phyloP scores from a whole-genome alignment of 2,888 invertebrate species.

The Camptogramma bilineatum region DNA sequence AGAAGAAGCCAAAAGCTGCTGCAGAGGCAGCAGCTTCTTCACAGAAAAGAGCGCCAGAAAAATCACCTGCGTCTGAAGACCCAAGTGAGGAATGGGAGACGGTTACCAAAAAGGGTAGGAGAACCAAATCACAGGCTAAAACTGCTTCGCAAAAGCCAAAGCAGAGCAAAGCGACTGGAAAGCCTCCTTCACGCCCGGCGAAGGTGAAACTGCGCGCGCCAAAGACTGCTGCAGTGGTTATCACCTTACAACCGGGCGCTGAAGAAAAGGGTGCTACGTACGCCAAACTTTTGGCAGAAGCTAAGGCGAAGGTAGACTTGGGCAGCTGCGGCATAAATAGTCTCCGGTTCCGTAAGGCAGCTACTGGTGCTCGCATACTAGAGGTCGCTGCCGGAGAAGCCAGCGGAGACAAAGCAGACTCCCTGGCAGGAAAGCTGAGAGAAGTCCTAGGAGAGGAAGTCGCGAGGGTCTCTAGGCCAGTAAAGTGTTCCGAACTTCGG shows the following conservation, averaged over 20 bases:
- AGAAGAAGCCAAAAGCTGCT: too few species aligned
- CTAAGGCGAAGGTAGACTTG: background rate
- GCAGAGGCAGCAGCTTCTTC: too few species aligned
- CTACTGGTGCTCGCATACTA: background rate
- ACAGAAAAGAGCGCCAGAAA: too few species aligned
- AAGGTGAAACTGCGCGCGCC: background rate
- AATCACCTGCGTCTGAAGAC: too few species aligned
- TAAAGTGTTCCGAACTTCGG: constrained; percentile 30
- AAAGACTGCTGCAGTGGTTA: background rate
- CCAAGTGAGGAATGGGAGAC: too few species aligned
- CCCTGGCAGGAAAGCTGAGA: background rate
- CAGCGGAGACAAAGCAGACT: background rate
- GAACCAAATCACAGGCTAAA: background rate
- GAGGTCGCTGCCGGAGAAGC: background rate
- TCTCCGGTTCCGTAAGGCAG: background rate
- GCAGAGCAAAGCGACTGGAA: background rate
- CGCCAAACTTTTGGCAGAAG: background rate
- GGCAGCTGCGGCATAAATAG: background rate
- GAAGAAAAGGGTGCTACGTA: background rate
- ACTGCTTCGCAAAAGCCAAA: background rate
- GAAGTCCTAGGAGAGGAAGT: background rate
- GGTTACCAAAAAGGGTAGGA: too few species aligned
- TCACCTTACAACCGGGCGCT: background rate
- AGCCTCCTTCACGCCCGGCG: background rate
- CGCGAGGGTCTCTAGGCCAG: constrained; percentile 25